Conservation (phyloP, 2,797 vertebrate species). For the Dryobates pubescens region DNA sequence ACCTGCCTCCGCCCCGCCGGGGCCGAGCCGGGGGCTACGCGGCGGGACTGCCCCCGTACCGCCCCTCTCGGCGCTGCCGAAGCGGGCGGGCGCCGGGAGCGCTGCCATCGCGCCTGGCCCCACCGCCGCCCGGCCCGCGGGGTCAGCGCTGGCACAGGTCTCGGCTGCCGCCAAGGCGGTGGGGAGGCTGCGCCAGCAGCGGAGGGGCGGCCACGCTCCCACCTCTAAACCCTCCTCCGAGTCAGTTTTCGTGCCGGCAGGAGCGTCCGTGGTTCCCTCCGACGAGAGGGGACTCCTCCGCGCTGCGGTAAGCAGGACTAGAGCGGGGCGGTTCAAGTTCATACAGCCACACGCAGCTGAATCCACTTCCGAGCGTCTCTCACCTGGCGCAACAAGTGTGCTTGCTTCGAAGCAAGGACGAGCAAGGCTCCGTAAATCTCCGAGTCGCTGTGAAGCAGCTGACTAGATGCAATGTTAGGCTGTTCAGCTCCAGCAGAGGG, state of each 20-base stretch:
- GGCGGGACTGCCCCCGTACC: too few relatives aligned
- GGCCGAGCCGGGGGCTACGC: background rate
- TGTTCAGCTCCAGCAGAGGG: accelerated
- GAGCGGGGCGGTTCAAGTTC: accelerated
- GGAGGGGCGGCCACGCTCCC: background rate
- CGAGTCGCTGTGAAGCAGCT: background rate
- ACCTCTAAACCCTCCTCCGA: accelerated
- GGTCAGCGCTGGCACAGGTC: background rate
- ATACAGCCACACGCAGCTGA: background rate
- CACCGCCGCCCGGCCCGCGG: background rate
- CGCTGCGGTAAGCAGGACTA: accelerated
- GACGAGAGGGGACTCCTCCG: accelerated
- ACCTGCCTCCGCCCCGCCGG: background rate
- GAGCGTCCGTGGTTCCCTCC: background rate
- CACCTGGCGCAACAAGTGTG: background rate
- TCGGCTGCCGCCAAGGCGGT: accelerated
- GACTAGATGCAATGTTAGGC: accelerated
- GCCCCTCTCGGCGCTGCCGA: background rate
- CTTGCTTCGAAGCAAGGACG: accelerated
- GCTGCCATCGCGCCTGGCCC: background rate
- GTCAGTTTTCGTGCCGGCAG: background rate
- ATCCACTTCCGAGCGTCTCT: background rate
- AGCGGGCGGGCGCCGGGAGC: background rate
- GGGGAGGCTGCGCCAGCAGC: accelerated
- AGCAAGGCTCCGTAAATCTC: accelerated